Evolutionary conservation across 2,113 vertebrate genomes (phyloP).

Genomic region (Prinia subflava): DNA sequence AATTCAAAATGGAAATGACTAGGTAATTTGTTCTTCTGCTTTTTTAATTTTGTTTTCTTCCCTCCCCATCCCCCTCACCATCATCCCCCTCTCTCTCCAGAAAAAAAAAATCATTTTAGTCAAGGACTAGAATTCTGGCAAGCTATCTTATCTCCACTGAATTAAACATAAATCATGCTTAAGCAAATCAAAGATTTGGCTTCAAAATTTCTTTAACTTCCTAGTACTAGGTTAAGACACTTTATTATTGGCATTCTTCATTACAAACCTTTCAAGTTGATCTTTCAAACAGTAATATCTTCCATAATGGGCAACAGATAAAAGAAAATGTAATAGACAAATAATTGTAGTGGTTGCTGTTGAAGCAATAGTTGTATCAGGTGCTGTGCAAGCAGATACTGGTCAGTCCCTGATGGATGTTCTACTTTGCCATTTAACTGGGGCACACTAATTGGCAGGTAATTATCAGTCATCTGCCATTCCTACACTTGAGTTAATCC

Average conservation of each 20-base stretch:
- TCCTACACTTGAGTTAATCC: neutral
- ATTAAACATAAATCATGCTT: neutral
- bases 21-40: neutral
- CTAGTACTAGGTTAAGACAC: neutral
- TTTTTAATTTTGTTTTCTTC: neutral
- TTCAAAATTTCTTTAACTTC: neutral
- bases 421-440: neutral
- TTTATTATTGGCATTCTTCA: neutral
- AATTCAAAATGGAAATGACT: conserved; percentile 56
- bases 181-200: neutral
- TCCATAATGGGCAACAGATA: neutral
- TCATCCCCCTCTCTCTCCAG: neutral
- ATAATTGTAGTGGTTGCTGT: neutral
- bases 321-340: neutral
- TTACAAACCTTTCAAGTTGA: neutral
- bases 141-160: neutral
- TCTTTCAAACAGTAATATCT: neutral
- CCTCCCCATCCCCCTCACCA: neutral
- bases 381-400: neutral
- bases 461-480: conserved; percentile 4
- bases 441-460: neutral
- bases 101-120: neutral
- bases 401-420: neutral
- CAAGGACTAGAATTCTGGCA: neutral
- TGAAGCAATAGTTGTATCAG: neutral